Evolutionary conservation across 2,888 invertebrate species (phyloP).

Genomic region (Epicampocera succincta): DNA sequence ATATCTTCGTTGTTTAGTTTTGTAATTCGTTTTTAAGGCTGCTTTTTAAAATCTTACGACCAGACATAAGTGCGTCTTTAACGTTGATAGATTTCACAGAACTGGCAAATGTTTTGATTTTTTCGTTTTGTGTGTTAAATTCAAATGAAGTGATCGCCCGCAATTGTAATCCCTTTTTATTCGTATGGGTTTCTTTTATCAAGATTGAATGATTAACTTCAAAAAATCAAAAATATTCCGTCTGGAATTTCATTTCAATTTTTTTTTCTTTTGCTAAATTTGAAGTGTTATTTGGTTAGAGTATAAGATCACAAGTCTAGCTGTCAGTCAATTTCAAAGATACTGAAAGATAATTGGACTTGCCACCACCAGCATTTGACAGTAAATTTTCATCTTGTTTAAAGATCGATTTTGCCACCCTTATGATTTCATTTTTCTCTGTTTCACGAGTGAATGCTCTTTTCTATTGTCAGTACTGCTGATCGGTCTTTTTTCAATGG

Average conservation of each 20-base stretch:
- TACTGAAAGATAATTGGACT: slow-evolving; percentile 54
- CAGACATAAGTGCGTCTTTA: slow-evolving; percentile 33
- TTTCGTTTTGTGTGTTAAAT: neutral
- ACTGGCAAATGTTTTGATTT: slow-evolving; percentile 55
- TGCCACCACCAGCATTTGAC: slow-evolving; percentile 48
- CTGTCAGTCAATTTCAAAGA: slow-evolving; percentile 14
- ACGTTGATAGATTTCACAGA: slow-evolving; percentile 50
- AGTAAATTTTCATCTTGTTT: slow-evolving; percentile 31
- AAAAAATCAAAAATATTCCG: slow-evolving; percentile 32
- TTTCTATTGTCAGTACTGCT: no score
- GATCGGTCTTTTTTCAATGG: slow-evolving; percentile 43
- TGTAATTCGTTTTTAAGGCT: neutral
- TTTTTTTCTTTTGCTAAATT: slow-evolving; percentile 1
- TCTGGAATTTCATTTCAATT: slow-evolving; percentile 16
- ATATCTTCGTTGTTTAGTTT: slow-evolving; percentile 4
- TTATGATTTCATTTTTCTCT: slow-evolving; percentile 12
- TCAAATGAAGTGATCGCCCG: slow-evolving; percentile 63
- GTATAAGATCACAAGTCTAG: slow-evolving; percentile 13
- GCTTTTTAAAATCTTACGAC: neutral
- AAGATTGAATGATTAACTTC: slow-evolving; percentile 57
- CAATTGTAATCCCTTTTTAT: slow-evolving; percentile 37
- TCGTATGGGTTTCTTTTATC: slow-evolving; percentile 11
- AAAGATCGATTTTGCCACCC: slow-evolving; percentile 1
- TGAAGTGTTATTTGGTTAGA: slow-evolving; percentile 52
- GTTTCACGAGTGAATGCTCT: neutral